phyloP scores from a whole-genome alignment of 2,113 vertebrate species.

The Oreochromis niloticus region DNA sequence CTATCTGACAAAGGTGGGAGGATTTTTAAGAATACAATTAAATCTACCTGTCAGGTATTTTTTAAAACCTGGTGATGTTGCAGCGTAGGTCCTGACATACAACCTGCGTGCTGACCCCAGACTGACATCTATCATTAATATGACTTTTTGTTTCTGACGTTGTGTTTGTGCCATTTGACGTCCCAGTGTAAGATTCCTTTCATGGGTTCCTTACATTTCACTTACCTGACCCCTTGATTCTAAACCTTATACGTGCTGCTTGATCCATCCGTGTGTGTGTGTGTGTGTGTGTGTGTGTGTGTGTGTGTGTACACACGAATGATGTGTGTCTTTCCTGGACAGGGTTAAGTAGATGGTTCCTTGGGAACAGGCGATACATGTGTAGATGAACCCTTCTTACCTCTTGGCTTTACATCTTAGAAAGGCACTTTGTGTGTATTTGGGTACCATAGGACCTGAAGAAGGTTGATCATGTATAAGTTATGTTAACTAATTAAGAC shows the following conservation, averaged over 20 bases:
- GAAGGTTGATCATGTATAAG: slow-evolving; percentile 76
- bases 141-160: slow-evolving; percentile 56
- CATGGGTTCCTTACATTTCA: slow-evolving; percentile 54
- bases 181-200: slow-evolving; percentile 34
- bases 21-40: background rate
- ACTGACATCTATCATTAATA: slow-evolving; percentile 60
- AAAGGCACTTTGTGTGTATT: slow-evolving; percentile 8
- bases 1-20: background rate
- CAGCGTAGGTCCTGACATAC: slow-evolving; percentile 12
- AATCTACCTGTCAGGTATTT: background rate
- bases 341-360: background rate
- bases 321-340: background rate
- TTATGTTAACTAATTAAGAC: slow-evolving; percentile 91
- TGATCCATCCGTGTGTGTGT: background rate
- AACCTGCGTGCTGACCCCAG: slow-evolving; percentile 35
- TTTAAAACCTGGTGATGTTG: background rate
- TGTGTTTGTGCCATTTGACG: slow-evolving; percentile 33
- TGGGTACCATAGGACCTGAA: slow-evolving; percentile 33
- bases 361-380: background rate
- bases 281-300: background rate
- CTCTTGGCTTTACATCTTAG: background rate
- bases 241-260: slow-evolving; percentile 12
- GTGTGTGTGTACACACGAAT: background rate
- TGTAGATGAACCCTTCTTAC: background rate
- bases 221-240: slow-evolving; percentile 17